Base-by-base conservation (phyloP, 2,113 vertebrate genomes). In the Lagenorhynchus albirostris region DNA sequence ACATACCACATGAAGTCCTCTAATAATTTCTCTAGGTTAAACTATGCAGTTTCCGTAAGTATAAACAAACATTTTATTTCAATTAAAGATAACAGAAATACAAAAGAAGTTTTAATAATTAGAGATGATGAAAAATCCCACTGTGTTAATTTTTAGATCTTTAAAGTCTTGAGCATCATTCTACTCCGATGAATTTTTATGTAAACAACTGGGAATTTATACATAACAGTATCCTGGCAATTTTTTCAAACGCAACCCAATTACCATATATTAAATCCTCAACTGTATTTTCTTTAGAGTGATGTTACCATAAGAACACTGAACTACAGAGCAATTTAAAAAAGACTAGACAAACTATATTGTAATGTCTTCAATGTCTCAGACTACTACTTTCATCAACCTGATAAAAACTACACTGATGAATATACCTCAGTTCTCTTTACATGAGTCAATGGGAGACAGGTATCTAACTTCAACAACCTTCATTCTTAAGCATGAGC, bases 1-100 rank as follows among this genome's bases (percentile, higher is more conserved):
- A 93, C 8, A 33, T 7, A 93, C 23, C 21, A 68, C 29, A 79
- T 91, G 70, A 97, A 94, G 60, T 65, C 70, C 76, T 96, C 89
- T 67, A 97, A 79, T 74, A 95, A 76, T 79, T 89, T 85, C 53
- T 91, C 36, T 44, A 83, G 11, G 65, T 96, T 97, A 92, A 95
- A 94, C 47, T 65, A 71, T 81, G 26, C 36, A 86, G 29, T 86
- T 96, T 95, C 77, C 65, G 6, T 95, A 91, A 96, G 95, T 98
- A 96, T 94, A 98, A 98, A 98, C 76, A 97, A 98, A 98, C 76
- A 97, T 92, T 98, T 98, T 97, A 98, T 97, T 98, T 96, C 60
- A 88, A 70, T 97, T 94, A 96, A 97, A 97, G 74, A 70, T 80
- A 95, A 71, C 63, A 95, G 73, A 97, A 97, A 97, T 97, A 94